Evolutionary conservation across 2,888 invertebrate species (phyloP).

Genomic region (Habroteleia sp.): DNA sequence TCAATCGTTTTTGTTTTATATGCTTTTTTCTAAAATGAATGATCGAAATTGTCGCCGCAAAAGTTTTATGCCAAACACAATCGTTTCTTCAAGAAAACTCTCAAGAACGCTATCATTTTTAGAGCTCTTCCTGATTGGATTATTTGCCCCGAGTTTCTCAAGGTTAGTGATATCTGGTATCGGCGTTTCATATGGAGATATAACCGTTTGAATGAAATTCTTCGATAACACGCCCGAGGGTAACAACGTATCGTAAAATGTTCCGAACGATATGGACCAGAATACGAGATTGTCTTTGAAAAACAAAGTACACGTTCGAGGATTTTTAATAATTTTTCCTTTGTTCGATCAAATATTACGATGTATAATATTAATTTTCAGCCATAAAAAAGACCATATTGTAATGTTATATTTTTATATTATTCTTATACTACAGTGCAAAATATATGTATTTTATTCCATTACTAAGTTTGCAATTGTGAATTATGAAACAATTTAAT

Average conservation of each 20-base stretch:
- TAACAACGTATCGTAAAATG: slow-evolving; percentile 51
- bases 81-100: slow-evolving; percentile 53
- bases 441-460: no score
- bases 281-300: slow-evolving; percentile 44
- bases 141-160: slow-evolving; percentile 68
- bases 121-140: slow-evolving; percentile 70
- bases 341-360: slow-evolving; percentile 21
- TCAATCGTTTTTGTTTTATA: slow-evolving; percentile 1
- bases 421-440: no score
- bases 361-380: no score
- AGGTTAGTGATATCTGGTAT: slow-evolving; percentile 53
- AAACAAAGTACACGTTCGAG: slow-evolving; percentile 8
- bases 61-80: slow-evolving; percentile 33
- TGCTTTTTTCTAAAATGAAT: slow-evolving; percentile 18
- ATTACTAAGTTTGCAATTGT: no score
- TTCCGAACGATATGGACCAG: slow-evolving; percentile 38
- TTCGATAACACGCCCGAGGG: slow-evolving; percentile 66
- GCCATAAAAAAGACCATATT: no score
- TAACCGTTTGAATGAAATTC: slow-evolving; percentile 67
- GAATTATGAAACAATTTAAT: no score
- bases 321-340: no score
- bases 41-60: slow-evolving; percentile 35
- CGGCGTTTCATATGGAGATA: slow-evolving; percentile 57
- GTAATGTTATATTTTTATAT: no score
- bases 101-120: slow-evolving; percentile 36